Evolutionary conservation across 2,797 vertebrate species (phyloP).

Genomic region (Dipus sagitta): DNA sequence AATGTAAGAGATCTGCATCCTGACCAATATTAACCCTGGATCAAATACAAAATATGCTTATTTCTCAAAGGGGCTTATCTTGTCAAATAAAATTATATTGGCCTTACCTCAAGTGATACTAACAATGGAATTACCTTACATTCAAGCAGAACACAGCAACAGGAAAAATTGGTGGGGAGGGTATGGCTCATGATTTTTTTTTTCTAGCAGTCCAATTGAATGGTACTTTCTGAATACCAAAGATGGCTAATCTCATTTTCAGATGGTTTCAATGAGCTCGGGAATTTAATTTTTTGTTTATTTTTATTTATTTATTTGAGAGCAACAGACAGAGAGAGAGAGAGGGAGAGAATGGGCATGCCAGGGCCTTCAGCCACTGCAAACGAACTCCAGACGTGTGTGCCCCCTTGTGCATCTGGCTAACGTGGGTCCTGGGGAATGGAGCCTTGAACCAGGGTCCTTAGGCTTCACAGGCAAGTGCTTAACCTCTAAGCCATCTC

Average conservation of each 20-base stretch:
- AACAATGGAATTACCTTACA: not conserved
- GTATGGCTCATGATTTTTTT: not conserved
- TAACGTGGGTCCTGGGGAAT: no score
- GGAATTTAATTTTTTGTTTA: not conserved
- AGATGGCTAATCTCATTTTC: constrained; percentile 35
- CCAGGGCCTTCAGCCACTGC: no score
- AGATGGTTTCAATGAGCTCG: not conserved
- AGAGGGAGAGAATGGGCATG: no score
- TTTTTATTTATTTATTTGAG: no score
- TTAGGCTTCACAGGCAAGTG: no score
- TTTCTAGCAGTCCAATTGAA: not conserved
- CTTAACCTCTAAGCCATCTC: no score
- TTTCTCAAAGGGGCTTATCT: constrained; percentile 44
- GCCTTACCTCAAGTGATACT: not conserved
- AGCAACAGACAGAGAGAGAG: no score
- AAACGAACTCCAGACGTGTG: no score
- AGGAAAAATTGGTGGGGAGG: not conserved
- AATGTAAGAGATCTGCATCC: constrained; percentile 38
- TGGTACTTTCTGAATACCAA: constrained; percentile 47
- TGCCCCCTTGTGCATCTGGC: no score
- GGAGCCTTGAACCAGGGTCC: no score
- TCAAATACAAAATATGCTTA: constrained; percentile 42
- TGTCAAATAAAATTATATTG: constrained; percentile 41
- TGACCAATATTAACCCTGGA: not conserved
- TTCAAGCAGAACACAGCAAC: not conserved